phyloP scores from a whole-genome alignment of 2,797 vertebrate species.

The Diglossa cyanea region DNA sequence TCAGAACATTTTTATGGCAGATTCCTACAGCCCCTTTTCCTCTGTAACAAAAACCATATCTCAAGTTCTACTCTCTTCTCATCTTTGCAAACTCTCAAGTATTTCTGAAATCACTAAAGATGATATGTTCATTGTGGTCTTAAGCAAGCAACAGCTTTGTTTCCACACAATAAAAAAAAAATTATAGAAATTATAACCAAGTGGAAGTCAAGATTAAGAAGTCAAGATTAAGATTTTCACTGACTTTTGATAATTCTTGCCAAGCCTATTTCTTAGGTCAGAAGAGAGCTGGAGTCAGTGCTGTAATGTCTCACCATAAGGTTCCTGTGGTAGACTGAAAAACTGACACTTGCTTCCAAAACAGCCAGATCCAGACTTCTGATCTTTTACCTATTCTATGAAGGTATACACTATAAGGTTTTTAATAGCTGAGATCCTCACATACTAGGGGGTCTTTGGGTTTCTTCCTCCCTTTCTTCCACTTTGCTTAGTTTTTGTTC shows the following conservation, averaged over 20 bases:
- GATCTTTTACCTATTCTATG: not conserved
- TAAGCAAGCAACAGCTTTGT: not conserved
- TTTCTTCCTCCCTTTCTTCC: not conserved
- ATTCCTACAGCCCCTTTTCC: not conserved
- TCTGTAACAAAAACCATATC: not conserved
- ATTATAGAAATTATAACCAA: not conserved
- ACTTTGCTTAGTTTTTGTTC: not conserved
- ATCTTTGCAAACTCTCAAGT: not conserved
- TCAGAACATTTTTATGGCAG: not conserved
- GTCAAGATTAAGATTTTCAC: not conserved
- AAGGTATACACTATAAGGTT: not conserved
- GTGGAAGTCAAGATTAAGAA: not conserved
- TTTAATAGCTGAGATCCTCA: not conserved
- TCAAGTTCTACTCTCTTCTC: not conserved
- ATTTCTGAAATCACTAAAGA: not conserved
- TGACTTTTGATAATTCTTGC: not conserved
- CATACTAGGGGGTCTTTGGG: not conserved
- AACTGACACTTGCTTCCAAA: not conserved
- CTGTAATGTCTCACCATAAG: not conserved
- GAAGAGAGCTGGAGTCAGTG: not conserved
- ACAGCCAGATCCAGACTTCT: not conserved
- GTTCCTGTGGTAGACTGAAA: not conserved
- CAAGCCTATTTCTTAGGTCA: not conserved
- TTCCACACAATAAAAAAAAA: not conserved
- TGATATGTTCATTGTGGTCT: not conserved